phyloP scores from a whole-genome alignment of 2,888 invertebrate genomes.

The Rhopalosiphum nymphaeae region DNA sequence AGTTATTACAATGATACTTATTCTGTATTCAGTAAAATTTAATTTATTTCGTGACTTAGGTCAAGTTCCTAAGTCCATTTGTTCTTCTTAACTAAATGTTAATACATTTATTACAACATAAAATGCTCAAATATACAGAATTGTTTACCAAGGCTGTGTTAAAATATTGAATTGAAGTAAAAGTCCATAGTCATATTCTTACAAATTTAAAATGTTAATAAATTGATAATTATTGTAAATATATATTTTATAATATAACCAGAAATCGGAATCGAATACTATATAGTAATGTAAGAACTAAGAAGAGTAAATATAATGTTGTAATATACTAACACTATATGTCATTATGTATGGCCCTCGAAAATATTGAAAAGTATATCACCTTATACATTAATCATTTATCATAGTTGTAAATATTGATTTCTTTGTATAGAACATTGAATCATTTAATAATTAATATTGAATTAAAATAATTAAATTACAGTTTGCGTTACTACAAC shows the following conservation, averaged over 20 bases:
- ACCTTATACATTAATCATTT: neutral
- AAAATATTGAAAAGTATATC: neutral
- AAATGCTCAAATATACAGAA: neutral
- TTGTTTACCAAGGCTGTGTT: neutral
- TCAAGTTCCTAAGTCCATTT: slow-evolving; percentile 34
- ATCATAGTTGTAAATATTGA: neutral
- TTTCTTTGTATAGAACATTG: neutral
- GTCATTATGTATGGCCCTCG: neutral
- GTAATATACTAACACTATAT: neutral
- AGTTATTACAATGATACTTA: neutral
- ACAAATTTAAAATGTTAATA: neutral
- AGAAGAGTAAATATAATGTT: neutral
- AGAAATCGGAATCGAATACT: neutral
- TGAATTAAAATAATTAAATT: neutral
- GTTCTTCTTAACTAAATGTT: neutral
- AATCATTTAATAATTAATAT: neutral
- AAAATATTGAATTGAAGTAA: neutral
- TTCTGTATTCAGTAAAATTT: neutral
- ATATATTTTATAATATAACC: neutral
- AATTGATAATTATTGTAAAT: neutral
- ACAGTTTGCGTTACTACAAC: neutral
- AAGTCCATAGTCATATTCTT: neutral
- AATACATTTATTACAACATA: neutral
- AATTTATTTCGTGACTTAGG: neutral
- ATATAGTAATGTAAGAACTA: neutral